Evolutionary conservation across 2,888 invertebrate genomes (phyloP).

Genomic region (Beris morrisii): DNA sequence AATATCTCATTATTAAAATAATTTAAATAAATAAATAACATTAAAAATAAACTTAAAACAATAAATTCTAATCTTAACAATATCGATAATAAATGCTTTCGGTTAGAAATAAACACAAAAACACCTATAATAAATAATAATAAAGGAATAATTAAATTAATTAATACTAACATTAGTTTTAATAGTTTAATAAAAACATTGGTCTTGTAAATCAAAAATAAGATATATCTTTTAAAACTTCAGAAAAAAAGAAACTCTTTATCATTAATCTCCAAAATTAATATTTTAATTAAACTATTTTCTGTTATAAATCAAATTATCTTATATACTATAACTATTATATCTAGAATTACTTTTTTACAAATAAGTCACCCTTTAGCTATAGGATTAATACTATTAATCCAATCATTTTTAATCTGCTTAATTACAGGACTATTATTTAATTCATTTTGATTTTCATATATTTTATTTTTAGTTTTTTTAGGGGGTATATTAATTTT

Average conservation of each 20-base stretch:
- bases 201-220: slow-evolving; percentile 70
- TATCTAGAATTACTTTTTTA: too few relatives aligned
- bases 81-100: slow-evolving; percentile 63
- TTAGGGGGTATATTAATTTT: slow-evolving; percentile 67
- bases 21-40: slow-evolving; percentile 58
- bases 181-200: slow-evolving; percentile 47
- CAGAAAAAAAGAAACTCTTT: slow-evolving; percentile 62
- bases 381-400: too few relatives aligned
- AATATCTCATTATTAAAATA: slow-evolving; percentile 58
- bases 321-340: too few relatives aligned
- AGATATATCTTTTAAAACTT: slow-evolving; percentile 61
- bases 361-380: too few relatives aligned
- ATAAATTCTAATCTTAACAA: slow-evolving; percentile 65
- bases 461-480: slow-evolving; percentile 65
- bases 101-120: slow-evolving; percentile 60
- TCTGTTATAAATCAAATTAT: too few relatives aligned
- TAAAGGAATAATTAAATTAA: slow-evolving; percentile 48
- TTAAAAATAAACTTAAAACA: slow-evolving; percentile 61
- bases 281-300: slow-evolving; percentile 57
- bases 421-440: slow-evolving; percentile 7
- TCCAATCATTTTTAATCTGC: too few relatives aligned
- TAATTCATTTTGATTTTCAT: slow-evolving; percentile 60
- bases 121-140: slow-evolving; percentile 59
- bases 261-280: slow-evolving; percentile 72
- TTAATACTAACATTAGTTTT: too few relatives aligned